Base-by-base conservation (phyloP, 2,113 vertebrate species). In the Notechis scutatus region DNA sequence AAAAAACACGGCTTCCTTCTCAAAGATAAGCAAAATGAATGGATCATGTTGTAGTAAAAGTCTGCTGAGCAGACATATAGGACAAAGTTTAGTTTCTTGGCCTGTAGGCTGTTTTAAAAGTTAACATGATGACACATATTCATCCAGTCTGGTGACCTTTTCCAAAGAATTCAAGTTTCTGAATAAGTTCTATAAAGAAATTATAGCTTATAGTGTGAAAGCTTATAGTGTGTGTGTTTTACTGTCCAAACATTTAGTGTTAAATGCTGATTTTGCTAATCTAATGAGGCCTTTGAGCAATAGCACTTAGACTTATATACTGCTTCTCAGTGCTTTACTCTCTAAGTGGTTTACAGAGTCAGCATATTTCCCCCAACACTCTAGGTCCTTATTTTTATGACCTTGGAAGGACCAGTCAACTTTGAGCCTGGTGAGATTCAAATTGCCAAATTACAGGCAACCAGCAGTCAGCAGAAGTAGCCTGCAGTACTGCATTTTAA, bases 11-110 rank as follows among this genome's bases (percentile, higher is more conserved):
- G 95, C 93, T 21, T 88, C 50, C 57, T 94, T 93, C 95, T 96
- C 92, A 95, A 93, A 95, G 95, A 94, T 96, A 94, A 95, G 52
- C 88, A 91, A 15, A 87, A 95, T 91, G 88, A 92, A 95, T 90
- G 91, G 52, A 95, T 85, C 50, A 89, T 93, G 89, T 93, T 92
- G 52, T 91, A 88, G 74, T 94, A 95, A 92, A 96, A 94, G 88
- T n/a, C 87, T 91, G 94, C 90, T 89, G 12, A 86, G 61, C 42
- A 92, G 91, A 94, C 15, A 47, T 29, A 3, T 85, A 26, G 96
- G 96, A 85, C 3, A 95, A 92, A 94, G 12, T 54, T 55, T 57
- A 47, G 3, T 57, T 89, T 29, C 64, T 47, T 42, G 14, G 10
- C 29, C 50, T 15, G 23, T 5, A 21, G 89, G 47, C n/a, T 81